Percentiles rank a stretch among this genome's conserved stretches.
Evolutionary conservation across 2,888 invertebrate species (phyloP).

Genomic region (Cephus pygmeus): DNA sequence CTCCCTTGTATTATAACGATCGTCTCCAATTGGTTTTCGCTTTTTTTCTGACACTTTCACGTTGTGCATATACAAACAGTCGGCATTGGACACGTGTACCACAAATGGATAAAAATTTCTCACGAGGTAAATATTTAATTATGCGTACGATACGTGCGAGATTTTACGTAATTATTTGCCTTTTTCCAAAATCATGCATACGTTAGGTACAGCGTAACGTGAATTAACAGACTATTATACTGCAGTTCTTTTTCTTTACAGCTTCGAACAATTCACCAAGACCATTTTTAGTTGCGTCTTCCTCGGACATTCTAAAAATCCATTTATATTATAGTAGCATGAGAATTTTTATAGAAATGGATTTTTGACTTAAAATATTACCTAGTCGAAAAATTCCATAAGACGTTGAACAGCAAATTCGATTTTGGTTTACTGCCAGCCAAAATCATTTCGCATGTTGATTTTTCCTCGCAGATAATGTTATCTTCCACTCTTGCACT

Average conservation of each 20-base stretch:
- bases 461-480: slow-evolving; percentile 53
- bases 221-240: slow-evolving; percentile 47
- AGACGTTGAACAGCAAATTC: slow-evolving; percentile 40
- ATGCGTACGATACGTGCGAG: background rate
- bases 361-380: slow-evolving; percentile 21
- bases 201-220: background rate
- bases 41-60: slow-evolving; percentile 4
- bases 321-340: background rate
- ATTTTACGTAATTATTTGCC: background rate
- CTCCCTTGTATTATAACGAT: background rate
- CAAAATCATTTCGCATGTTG: slow-evolving; percentile 56
- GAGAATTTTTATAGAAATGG: background rate
- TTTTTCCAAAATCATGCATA: background rate
- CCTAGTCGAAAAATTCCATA: slow-evolving; percentile 51
- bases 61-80: background rate
- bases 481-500: slow-evolving; percentile 26
- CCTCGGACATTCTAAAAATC: slow-evolving; percentile 50
- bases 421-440: slow-evolving; percentile 40
- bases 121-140: background rate
- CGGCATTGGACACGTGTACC: background rate
- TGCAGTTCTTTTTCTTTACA: slow-evolving; percentile 56
- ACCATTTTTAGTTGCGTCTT: slow-evolving; percentile 52
- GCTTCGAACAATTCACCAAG: slow-evolving; percentile 58
- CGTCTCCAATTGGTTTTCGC: slow-evolving; percentile 3
- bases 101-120: background rate